phyloP scores from a whole-genome alignment of 1,140 invertebrate genomes.

The Drosophila tani region DNA sequence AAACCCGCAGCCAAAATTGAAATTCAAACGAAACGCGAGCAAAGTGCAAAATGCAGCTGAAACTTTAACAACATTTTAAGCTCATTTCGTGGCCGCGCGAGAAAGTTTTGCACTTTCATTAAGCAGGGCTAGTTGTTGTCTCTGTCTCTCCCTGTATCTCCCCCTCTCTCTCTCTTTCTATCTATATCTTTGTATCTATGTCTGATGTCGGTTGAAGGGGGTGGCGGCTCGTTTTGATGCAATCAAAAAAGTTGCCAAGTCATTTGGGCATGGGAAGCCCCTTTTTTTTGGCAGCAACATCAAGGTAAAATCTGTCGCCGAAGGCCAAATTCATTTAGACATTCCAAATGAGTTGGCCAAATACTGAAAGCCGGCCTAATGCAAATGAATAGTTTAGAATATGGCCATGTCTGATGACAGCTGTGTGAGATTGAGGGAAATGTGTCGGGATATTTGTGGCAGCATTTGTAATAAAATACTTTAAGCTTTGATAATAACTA shows the following conservation, averaged over 20 bases:
- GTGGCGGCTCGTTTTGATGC: constrained; percentile 50
- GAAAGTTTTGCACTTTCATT: constrained; percentile 77
- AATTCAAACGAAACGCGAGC: constrained; percentile 29
- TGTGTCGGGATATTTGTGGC: neutral
- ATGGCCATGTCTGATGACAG: neutral
- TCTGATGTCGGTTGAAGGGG: constrained; percentile 15
- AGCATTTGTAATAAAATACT: neutral
- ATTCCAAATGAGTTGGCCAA: constrained; percentile 44
- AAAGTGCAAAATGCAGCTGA: constrained; percentile 50
- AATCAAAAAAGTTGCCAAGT: constrained; percentile 65
- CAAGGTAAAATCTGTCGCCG: constrained; percentile 42
- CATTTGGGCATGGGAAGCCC: constrained; percentile 27
- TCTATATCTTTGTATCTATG: constrained; percentile 14
- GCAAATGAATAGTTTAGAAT: neutral
- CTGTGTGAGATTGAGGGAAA: neutral
- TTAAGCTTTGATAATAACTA: too few relatives aligned
- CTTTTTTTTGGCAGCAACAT: constrained; percentile 53
- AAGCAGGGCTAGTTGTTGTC: constrained; percentile 34
- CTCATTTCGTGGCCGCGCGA: constrained; percentile 63
- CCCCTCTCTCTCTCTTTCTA: neutral
- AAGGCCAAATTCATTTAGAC: constrained; percentile 61
- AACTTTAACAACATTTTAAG: constrained; percentile 74
- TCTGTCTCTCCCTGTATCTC: too few relatives aligned
- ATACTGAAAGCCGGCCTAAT: constrained; percentile 20
- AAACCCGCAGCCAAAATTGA: constrained; percentile 39